Percentiles rank a stretch among this genome's conserved stretches.
These are phyloP conservation scores for Caenorhabditis macrosperma DNA, from an alignment of 2,888 invertebrate species.

Conservation along the genomic window DNA sequence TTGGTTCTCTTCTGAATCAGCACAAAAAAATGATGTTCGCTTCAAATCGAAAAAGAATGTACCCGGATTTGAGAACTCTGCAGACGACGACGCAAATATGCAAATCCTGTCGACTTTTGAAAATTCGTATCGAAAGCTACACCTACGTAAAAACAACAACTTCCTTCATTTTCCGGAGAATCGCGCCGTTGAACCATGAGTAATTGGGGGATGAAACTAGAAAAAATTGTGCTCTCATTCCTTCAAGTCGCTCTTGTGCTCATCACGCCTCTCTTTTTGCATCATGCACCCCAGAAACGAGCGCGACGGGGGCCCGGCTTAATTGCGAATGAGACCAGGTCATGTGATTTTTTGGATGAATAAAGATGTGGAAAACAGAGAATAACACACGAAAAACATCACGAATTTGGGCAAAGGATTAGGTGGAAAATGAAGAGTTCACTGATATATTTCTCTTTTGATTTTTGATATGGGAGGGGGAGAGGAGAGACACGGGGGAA, in stretches of 20 bases:
- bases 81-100: too few relatives aligned
- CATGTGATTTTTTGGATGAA: background rate
- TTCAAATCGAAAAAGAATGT: background rate
- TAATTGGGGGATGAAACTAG: background rate
- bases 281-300: background rate
- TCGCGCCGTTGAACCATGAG: background rate
- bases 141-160: background rate
- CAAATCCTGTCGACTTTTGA: too few relatives aligned
- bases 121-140: background rate
- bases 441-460: background rate
- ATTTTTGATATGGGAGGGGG: background rate
- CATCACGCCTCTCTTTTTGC: background rate
- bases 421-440: background rate
- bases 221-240: background rate
- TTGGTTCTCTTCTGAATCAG: too few relatives aligned
- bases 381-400: background rate
- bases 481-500: background rate
- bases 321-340: background rate
- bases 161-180: background rate
- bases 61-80: background rate
- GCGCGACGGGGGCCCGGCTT: background rate
- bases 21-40: too few relatives aligned
- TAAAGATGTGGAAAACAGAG: background rate
- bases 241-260: background rate
- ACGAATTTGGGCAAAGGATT: background rate